A percentile compares a stretch with the other conserved stretches of the same genome.
Conservation (phyloP, 2,113 vertebrate species). For the Nerophis lumbriciformis region DNA sequence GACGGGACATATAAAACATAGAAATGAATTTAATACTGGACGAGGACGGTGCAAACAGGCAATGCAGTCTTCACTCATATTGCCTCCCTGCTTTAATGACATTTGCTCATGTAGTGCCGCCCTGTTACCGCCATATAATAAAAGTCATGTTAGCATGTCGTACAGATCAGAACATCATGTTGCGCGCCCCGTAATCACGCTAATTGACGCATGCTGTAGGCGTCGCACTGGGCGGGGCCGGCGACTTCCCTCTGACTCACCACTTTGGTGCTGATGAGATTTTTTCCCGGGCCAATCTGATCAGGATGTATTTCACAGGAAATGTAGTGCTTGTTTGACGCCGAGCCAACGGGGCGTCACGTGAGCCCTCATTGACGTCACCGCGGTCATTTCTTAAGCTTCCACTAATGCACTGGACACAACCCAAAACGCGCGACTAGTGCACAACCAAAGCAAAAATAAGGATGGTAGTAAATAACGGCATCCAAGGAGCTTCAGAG, state of each 20-base stretch:
- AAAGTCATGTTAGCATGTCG: not conserved
- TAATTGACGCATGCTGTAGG: not conserved
- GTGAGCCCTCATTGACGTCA: not conserved
- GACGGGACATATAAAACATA: too few species aligned
- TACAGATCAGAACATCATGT: not conserved
- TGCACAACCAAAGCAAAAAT: not conserved
- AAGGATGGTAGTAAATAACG: too few species aligned
- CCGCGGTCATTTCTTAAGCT: too few species aligned
- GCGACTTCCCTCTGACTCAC: conserved; percentile 20
- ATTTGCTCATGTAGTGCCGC: conserved; percentile 30
- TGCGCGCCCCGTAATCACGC: not conserved
- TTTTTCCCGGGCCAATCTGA: not conserved
- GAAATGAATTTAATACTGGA: too few species aligned
- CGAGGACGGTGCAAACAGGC: too few species aligned
- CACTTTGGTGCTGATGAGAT: conserved; percentile 12
- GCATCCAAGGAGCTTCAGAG: conserved; percentile 12
- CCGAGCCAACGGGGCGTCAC: not conserved
- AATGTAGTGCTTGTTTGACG: conserved; percentile 6
- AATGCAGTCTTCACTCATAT: not conserved
- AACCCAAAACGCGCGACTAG: not conserved
- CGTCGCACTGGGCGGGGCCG: not conserved
- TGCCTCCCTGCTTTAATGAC: conserved; percentile 15
- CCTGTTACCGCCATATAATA: conserved; percentile 7
- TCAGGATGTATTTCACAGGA: conserved; percentile 5
- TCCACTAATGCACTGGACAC: not conserved